These are phyloP conservation scores for Ammospiza caudacuta DNA, from an alignment of 2,113 vertebrate species.

Conservation along the genomic window DNA sequence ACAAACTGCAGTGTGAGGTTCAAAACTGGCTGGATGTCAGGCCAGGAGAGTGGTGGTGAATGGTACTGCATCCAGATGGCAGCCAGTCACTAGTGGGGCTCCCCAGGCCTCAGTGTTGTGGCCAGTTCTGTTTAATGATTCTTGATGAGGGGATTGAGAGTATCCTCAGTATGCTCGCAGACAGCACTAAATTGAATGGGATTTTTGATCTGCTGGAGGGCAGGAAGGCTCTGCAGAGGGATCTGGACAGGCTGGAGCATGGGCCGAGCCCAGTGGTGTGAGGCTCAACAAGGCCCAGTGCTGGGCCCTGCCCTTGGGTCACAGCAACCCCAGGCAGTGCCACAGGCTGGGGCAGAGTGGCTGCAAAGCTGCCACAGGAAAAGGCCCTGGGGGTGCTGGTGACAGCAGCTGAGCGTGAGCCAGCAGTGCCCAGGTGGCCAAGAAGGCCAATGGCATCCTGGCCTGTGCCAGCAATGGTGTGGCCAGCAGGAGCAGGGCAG, in stretches of 20 bases:
- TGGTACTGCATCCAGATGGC: background rate
- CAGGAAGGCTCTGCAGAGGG: background rate
- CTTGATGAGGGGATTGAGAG: background rate
- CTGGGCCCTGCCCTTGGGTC: background rate
- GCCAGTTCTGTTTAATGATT: background rate
- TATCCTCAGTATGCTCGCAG: rapidly evolving
- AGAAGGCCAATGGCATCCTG: background rate
- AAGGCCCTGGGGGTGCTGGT: background rate
- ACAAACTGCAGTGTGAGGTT: background rate
- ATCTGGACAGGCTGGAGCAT: background rate
- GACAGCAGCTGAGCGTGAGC: background rate
- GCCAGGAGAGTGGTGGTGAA: background rate
- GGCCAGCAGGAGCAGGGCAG: background rate
- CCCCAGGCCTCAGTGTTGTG: no score
- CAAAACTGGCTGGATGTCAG: rapidly evolving
- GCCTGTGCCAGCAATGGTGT: background rate
- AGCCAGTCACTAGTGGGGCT: rapidly evolving
- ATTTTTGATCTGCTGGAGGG: background rate
- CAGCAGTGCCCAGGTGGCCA: background rate
- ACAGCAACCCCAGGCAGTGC: background rate
- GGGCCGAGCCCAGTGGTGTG: rapidly evolving
- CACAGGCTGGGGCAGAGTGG: background rate
- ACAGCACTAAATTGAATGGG: rapidly evolving
- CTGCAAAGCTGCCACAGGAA: background rate
- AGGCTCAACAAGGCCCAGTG: background rate